A percentile compares a stretch with the other conserved stretches of the same genome.
Conservation (phyloP, 1,140 invertebrate species). For the roundworm (Caenorhabditis elegans) region WBcel235 BX284602.5:11228501-11229000, state of each 20-base stretch:
- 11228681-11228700: not conserved
- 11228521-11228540: not conserved
- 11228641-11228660: not conserved
- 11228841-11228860: slow-evolving; percentile 39
- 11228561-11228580: not conserved
- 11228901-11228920: slow-evolving; percentile 32
- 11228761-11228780: slow-evolving; percentile 41
- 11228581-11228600: not conserved
- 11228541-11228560: not conserved
- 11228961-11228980: not conserved
- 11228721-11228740: slow-evolving; percentile 37
- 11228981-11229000: slow-evolving; percentile 49
- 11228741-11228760: slow-evolving; percentile 50
- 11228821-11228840: slow-evolving; percentile 9
- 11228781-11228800: slow-evolving; percentile 5
- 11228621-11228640: no score
- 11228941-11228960: no score
- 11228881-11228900: slow-evolving; percentile 37
- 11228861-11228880: slow-evolving; percentile 37
- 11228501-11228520: not conserved
- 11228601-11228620: not conserved
- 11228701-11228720: slow-evolving; percentile 22
- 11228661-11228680: not conserved
- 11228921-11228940: slow-evolving; percentile 38
- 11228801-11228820: slow-evolving; percentile 6